Evolutionary conservation across 92 coral and sea anemone genomes (phyloP).

Genomic region (Palythoa grandiflora): DNA sequence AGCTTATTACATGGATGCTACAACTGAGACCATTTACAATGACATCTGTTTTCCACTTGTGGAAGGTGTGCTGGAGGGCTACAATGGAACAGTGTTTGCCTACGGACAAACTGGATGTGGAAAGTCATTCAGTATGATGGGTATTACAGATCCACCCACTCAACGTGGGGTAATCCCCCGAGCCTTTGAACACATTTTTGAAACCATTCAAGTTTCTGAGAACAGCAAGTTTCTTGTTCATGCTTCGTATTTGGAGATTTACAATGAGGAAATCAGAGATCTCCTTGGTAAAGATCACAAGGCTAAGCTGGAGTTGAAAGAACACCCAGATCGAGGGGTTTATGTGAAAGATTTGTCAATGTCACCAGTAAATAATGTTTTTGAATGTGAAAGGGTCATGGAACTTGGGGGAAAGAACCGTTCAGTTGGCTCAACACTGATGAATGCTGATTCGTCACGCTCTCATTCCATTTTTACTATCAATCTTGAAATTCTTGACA

Average conservation of each 20-base stretch:
- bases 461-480: constrained; percentile 97
- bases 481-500: constrained; percentile 90
- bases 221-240: constrained; percentile 91
- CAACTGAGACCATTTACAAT: constrained; percentile 95
- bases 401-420: constrained; percentile 94
- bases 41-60: constrained; percentile 97
- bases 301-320: constrained; percentile 89
- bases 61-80: constrained; percentile 97
- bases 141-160: constrained; percentile 92
- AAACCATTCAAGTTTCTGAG: constrained; percentile 90
- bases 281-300: constrained; percentile 93
- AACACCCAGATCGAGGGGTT: constrained; percentile 96
- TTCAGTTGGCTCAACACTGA: constrained; percentile 96
- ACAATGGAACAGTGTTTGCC: constrained; percentile 98
- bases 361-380: constrained; percentile 84
- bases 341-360: constrained; percentile 92
- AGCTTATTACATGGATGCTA: constrained; percentile 89
- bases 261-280: constrained; percentile 97
- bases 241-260: constrained; percentile 96
- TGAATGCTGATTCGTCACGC: constrained; percentile 99
- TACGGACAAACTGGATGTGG: constrained; percentile 99
- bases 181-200: constrained; percentile 98
- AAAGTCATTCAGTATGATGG: constrained; percentile 96
- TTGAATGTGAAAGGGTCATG: constrained; percentile 96
- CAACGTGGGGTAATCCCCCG: constrained; percentile 96